These are phyloP conservation scores for Cryptocephalus moraei DNA, from an alignment of 2,888 invertebrate genomes.

Conservation along the genomic window DNA sequence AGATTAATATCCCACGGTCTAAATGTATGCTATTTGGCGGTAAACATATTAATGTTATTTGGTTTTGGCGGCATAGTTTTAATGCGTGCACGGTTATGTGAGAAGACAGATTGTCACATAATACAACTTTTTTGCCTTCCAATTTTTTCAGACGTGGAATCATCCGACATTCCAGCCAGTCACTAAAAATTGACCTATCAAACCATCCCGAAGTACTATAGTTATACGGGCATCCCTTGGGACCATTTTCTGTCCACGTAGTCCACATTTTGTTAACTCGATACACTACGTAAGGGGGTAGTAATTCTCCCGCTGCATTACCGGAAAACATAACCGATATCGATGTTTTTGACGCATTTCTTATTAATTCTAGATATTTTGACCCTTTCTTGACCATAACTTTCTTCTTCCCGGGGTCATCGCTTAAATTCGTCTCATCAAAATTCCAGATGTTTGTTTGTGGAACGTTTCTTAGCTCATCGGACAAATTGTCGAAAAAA, in stretches of 20 bases:
- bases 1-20: no score
- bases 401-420: constrained; percentile 20
- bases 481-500: constrained; percentile 1
- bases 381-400: constrained; percentile 12
- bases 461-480: constrained; percentile 1
- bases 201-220: constrained; percentile 11
- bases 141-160: no score
- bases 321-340: constrained; percentile 9
- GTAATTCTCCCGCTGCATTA: constrained; percentile 20
- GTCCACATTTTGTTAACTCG: constrained; percentile 11
- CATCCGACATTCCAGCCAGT: constrained; percentile 20
- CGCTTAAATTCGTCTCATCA: constrained; percentile 22
- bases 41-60: no score
- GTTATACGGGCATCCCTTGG: constrained; percentile 8
- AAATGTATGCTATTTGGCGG: no score
- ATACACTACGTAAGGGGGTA: constrained; percentile 24
- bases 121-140: no score
- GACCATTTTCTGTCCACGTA: constrained; percentile 10
- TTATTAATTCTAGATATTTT: constrained; percentile 16
- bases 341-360: constrained; percentile 3
- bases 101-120: no score
- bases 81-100: no score
- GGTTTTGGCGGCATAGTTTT: no score
- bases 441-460: constrained; percentile 10
- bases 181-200: constrained; percentile 8